Evolutionary conservation across 2,113 vertebrate genomes (phyloP), one percentile per base, ranked within the genome.

Genomic region (Mionectes macconnelli): DNA sequence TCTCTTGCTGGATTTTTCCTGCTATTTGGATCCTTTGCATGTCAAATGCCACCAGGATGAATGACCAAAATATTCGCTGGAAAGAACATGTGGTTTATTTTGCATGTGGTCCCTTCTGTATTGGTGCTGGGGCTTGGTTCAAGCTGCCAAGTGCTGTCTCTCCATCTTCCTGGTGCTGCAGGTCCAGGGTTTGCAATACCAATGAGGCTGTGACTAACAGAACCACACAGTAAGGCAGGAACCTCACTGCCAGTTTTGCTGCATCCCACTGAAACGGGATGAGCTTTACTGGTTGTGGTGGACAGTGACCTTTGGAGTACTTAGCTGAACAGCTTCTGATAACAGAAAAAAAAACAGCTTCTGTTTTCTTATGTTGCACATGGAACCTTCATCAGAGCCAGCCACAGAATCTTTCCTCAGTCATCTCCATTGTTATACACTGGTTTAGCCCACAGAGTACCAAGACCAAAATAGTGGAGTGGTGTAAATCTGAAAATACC

Each of bases 321-420:
- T 67, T 24, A 25, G 33, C n/a, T 59, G 30, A 70, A 27, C 22
- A 57, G 17, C 8, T 50, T 47, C 40, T 44, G 13, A 1, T 19
- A 79, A 30, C 24, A 55, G 44, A 90, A 60, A n/a, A n/a, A n/a
- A n/a, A n/a, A n/a, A n/a, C n/a, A n/a, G n/a, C n/a, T n/a, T n/a
- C 21, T 30, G 0, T 17, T 57, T 30, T 62, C 40, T 86, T 28
- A n/a, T 0, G 0, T 19, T 59, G 14, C 24, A 18, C 5, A 1
- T 28, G 35, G 33, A 78, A 14, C n/a, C 22, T 4, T 22, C 42
- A 12, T 27, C 53, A 62, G n/a, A 72, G 44, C 39, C 67, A 70
- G 24, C 18, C 60, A 45, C 20, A 52, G 59, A 31, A 62, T 24
- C 40, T 60, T 49, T 85, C 52, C 24, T 75, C 2, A 0, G 25